A percentile compares a stretch with the other conserved stretches of the same genome.
These are phyloP conservation scores for Paratrypauchen microcephalus DNA, from an alignment of 2,797 vertebrate genomes.

Conservation along the genomic window DNA sequence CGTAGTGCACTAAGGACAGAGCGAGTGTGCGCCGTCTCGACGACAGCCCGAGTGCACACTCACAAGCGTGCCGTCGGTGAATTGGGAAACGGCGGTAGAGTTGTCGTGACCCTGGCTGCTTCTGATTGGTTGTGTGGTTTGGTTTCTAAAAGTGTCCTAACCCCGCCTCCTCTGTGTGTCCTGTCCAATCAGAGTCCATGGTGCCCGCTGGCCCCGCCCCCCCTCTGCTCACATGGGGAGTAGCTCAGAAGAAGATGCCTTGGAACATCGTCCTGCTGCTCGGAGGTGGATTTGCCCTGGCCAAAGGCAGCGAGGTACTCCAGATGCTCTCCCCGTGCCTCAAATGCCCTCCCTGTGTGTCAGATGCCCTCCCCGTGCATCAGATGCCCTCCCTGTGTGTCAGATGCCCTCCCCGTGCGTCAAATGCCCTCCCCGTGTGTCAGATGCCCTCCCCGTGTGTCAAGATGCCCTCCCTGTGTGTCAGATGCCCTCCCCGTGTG, in stretches of 20 bases:
- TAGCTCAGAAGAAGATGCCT: constrained; percentile 84
- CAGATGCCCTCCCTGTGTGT: too few species aligned
- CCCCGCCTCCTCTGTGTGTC: neutral
- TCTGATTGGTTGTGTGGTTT: too few species aligned
- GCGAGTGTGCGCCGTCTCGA: too few species aligned
- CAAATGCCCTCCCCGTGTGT: too few species aligned
- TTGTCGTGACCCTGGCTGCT: too few species aligned
- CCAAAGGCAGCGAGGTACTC: constrained; percentile 86
- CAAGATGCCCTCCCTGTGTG: neutral
- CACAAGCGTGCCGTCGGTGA: too few species aligned
- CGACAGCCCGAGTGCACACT: too few species aligned
- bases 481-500: too few species aligned
- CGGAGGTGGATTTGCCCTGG: constrained; percentile 91
- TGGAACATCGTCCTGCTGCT: constrained; percentile 89
- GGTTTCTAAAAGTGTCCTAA: neutral
- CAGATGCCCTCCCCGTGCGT: neutral
- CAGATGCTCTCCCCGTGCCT: too few species aligned
- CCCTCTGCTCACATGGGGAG: constrained; percentile 86
- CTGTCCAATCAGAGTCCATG: constrained; percentile 12
- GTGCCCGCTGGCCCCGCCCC: constrained; percentile 59
- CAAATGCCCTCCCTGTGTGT: neutral
- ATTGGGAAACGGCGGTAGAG: too few species aligned
- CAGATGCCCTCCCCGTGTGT: too few species aligned
- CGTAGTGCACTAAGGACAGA: too few species aligned
- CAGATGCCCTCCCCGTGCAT: neutral